Evolutionary conservation across 2,113 vertebrate species (phyloP).

Genomic region (Canis aureus): DNA sequence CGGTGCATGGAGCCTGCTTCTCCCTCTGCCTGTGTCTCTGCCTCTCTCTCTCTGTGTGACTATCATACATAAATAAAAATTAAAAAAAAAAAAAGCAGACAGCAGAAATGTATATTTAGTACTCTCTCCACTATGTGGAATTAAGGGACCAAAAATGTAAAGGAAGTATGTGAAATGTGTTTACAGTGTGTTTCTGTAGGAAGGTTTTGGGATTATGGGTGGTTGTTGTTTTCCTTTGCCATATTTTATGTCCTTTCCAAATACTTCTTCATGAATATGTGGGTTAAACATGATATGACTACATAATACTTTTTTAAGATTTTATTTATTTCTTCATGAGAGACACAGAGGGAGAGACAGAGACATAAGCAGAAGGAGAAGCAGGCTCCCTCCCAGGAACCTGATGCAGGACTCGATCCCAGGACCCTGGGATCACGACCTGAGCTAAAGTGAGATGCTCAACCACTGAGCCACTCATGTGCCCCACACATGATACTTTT

Average conservation of each 20-base stretch:
- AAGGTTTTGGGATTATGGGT: not conserved
- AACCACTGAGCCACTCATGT: not conserved
- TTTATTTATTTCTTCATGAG: not conserved
- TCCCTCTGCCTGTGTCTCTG: too few relatives aligned
- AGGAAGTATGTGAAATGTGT: not conserved
- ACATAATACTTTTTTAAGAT: not conserved
- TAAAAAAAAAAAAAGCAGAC: too few relatives aligned
- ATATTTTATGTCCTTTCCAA: conserved; percentile 50
- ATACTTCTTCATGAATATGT: not conserved
- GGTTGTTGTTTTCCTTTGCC: not conserved
- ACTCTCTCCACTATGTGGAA: not conserved
- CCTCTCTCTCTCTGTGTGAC: too few relatives aligned
- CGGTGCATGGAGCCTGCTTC: too few relatives aligned
- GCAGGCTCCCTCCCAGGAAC: too few relatives aligned
- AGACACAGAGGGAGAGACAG: too few relatives aligned
- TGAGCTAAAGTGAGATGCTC: not conserved
- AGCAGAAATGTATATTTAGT: not conserved
- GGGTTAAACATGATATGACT: not conserved
- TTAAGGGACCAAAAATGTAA: not conserved
- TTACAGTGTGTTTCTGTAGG: not conserved
- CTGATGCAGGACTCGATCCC: not conserved
- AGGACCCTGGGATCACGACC: not conserved
- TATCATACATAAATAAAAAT: too few relatives aligned
- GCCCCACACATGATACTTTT: not conserved
- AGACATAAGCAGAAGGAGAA: too few relatives aligned